Percentiles rank a stretch among this genome's conserved stretches.
Conservation (phyloP, 2,113 vertebrate genomes). For the Misgurnus mizolepis region DNA sequence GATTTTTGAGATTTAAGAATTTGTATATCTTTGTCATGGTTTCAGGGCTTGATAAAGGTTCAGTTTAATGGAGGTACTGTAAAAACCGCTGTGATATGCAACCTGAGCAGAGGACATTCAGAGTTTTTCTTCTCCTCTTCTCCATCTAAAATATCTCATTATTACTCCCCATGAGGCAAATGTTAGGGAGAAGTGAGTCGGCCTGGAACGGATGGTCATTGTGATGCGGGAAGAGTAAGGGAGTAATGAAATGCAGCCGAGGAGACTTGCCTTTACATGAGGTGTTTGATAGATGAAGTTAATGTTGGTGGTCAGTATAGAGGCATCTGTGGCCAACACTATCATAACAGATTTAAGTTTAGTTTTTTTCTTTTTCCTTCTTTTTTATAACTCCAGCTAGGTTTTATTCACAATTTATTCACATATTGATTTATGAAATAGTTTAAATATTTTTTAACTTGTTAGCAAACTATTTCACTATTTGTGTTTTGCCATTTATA, state of each 20-base stretch:
- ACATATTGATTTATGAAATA: not conserved
- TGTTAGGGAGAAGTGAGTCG: constrained; percentile 2
- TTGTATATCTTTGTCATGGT: not conserved
- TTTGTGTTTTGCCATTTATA: no score
- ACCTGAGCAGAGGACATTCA: not conserved
- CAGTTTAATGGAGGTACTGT: not conserved
- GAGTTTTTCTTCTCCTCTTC: not conserved
- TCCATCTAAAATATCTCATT: constrained; percentile 4
- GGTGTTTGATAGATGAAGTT: constrained; percentile 69
- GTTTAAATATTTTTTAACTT: not conserved
- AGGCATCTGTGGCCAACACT: constrained; percentile 41
- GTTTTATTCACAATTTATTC: not conserved
- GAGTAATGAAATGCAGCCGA: constrained; percentile 66
- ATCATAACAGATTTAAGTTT: constrained; percentile 28
- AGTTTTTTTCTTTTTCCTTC: not conserved
- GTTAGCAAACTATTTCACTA: no score
- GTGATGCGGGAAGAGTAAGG: constrained; percentile 52
- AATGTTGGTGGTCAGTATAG: constrained; percentile 57
- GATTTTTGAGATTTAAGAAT: not conserved
- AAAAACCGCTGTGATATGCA: not conserved
- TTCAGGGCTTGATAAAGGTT: not conserved
- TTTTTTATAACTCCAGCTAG: not conserved
- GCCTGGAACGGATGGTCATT: constrained; percentile 8
- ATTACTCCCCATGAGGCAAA: not conserved
- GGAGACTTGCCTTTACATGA: constrained; percentile 63